phyloP scores from a whole-genome alignment of 1,140 invertebrate genomes.

The Pogonomyrmex barbatus region DNA sequence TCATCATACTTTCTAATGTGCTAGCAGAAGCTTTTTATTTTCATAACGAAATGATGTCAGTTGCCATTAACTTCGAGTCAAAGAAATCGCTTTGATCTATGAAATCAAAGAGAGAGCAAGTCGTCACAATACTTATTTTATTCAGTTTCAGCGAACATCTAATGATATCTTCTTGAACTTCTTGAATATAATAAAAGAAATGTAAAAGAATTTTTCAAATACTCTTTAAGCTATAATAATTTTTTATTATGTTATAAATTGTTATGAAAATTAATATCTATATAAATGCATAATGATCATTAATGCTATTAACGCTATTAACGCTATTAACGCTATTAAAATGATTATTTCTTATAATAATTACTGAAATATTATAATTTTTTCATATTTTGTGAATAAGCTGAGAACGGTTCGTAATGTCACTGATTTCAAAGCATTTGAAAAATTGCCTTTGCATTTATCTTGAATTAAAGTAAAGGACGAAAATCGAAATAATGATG shows the following conservation, averaged over 20 bases:
- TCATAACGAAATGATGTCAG: conserved; percentile 48
- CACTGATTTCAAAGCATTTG: background rate
- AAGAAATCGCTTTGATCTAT: conserved; percentile 24
- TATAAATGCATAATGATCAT: background rate
- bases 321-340: background rate
- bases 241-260: conserved; percentile 13
- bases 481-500: conserved; percentile 45
- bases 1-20: conserved; percentile 76
- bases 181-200: background rate
- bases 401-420: background rate
- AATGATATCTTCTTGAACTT: background rate
- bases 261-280: conserved; percentile 11
- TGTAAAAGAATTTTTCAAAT: background rate
- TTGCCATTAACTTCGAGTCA: conserved; percentile 36
- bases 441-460: background rate
- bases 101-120: background rate
- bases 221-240: background rate
- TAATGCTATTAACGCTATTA: background rate
- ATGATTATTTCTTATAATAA: background rate
- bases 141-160: background rate
- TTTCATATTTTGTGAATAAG: background rate
- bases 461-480: conserved; percentile 12
- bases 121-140: background rate
- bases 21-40: conserved; percentile 44
- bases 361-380: background rate